Conservation (phyloP, 2,797 vertebrate genomes). For the Schizothorax lantsangensis region DNA sequence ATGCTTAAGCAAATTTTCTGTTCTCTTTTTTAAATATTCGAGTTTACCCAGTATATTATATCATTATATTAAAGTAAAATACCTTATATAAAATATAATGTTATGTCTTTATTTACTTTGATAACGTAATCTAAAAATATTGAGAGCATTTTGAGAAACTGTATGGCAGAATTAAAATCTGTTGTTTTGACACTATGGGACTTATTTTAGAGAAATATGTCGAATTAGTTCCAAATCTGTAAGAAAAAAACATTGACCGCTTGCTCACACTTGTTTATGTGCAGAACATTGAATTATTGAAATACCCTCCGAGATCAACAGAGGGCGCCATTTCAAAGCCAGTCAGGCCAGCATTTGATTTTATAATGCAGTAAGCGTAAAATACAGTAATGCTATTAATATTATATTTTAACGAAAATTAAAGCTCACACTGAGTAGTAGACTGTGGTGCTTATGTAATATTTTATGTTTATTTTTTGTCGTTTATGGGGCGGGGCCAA, state of each 20-base stretch:
- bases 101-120: not conserved
- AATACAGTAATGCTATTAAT: not conserved
- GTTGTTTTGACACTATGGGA: not conserved
- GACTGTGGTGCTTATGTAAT: not conserved
- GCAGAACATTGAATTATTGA: not conserved
- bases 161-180: not conserved
- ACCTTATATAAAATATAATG: not conserved
- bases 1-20: no score
- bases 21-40: not conserved
- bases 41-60: not conserved
- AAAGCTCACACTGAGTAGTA: not conserved
- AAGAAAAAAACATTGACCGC: no score
- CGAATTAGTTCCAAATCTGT: no score
- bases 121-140: not conserved
- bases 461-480: slow-evolving; percentile 1
- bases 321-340: not conserved
- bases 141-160: not conserved
- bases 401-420: not conserved
- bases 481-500: not conserved
- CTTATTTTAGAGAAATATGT: not conserved
- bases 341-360: no score
- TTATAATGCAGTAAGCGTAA: not conserved
- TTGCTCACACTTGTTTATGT: not conserved
- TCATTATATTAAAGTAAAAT: not conserved
- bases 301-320: not conserved